phyloP scores from a whole-genome alignment of 2,113 vertebrate genomes.

The Saccopteryx leptura region DNA sequence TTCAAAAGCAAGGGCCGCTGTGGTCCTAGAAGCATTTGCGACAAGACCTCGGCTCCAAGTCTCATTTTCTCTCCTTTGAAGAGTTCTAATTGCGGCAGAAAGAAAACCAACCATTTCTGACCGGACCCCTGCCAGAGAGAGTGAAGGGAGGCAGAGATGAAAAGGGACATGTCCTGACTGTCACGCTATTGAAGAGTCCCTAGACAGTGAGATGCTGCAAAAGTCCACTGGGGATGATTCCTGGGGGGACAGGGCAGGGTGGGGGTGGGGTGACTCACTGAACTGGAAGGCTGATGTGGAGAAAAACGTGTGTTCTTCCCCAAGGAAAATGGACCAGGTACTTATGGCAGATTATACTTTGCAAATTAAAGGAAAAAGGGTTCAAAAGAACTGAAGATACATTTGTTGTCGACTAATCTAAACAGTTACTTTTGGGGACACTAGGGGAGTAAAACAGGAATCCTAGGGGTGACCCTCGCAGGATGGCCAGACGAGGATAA shows the following conservation, averaged over 20 bases:
- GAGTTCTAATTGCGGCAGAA: constrained; percentile 94
- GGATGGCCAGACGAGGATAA: neutral
- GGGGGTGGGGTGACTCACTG: constrained; percentile 82
- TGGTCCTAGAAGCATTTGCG: constrained; percentile 85
- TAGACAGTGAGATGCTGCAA: constrained; percentile 91
- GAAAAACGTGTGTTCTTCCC: neutral
- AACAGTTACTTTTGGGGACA: neutral
- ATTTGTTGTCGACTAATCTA: neutral
- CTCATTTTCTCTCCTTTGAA: constrained; percentile 98
- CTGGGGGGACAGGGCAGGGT: constrained; percentile 59
- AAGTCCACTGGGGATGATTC: constrained; percentile 89
- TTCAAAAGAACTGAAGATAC: neutral
- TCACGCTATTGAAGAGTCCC: constrained; percentile 90
- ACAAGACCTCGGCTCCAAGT: constrained; percentile 88
- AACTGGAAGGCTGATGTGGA: neutral
- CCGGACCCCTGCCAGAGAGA: constrained; percentile 91
- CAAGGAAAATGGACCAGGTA: neutral
- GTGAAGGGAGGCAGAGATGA: constrained; percentile 94
- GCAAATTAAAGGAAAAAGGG: neutral
- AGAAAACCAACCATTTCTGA: constrained; percentile 91
- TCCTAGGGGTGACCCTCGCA: neutral
- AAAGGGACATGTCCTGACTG: constrained; percentile 93
- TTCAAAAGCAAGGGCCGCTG: constrained; percentile 93
- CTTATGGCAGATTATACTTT: neutral
- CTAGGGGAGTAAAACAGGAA: neutral